phyloP scores from a whole-genome alignment of 2,113 vertebrate species.

The Chloroceryle aenea region DNA sequence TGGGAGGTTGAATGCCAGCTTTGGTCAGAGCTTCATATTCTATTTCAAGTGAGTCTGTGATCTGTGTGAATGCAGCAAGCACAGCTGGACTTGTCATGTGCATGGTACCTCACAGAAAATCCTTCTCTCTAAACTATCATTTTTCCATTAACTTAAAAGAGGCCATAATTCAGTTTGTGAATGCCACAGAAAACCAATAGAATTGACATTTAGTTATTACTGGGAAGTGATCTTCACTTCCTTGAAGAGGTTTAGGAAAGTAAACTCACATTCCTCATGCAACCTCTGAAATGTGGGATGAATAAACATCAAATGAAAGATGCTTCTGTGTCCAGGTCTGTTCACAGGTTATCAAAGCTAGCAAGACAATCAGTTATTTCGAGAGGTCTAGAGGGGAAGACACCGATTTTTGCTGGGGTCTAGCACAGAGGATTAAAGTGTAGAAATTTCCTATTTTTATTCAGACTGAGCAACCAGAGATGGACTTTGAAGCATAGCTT shows the following conservation, averaged over 20 bases:
- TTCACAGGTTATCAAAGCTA: not conserved
- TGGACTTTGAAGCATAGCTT: not conserved
- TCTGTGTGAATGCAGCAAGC: not conserved
- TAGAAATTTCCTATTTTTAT: not conserved
- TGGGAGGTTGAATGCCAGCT: not conserved
- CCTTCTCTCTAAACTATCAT: not conserved
- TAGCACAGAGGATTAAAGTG: not conserved
- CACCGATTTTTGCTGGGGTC: not conserved
- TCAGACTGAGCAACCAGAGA: not conserved
- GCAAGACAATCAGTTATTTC: not conserved
- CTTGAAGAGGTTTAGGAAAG: not conserved
- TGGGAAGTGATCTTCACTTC: not conserved
- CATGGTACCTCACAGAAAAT: not conserved
- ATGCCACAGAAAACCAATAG: not conserved
- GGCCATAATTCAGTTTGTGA: too few species aligned
- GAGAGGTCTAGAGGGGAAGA: not conserved
- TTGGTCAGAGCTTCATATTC: not conserved
- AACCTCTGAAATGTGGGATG: not conserved
- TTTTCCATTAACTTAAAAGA: not conserved
- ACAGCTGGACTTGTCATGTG: not conserved
- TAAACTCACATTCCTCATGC: not conserved
- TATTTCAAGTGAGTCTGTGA: not conserved
- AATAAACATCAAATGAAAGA: not conserved
- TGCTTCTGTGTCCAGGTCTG: not conserved
- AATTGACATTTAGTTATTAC: not conserved